Evolutionary conservation across 2,113 vertebrate genomes (phyloP).

Genomic region (Drymodes brunneopygia): DNA sequence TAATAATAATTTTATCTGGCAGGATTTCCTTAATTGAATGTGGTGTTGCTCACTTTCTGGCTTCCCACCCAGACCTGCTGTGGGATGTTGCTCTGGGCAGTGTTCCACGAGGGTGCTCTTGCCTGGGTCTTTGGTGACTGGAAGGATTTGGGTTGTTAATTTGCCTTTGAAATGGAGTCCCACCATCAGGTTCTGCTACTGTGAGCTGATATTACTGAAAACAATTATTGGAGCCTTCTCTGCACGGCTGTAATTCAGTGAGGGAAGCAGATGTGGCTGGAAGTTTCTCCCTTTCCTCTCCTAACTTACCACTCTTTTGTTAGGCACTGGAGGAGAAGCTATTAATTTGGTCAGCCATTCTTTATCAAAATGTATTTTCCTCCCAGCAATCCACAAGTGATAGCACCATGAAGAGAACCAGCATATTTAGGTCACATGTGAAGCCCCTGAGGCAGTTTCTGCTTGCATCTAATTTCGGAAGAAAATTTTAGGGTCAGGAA

Average conservation of each 20-base stretch:
- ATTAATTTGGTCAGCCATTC: constrained; percentile 18
- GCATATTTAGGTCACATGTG: constrained; percentile 21
- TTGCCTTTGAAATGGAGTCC: background rate
- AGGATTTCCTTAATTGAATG: accelerated
- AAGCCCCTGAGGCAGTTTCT: background rate
- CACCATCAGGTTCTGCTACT: background rate
- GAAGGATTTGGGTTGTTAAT: background rate
- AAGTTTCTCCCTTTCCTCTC: background rate
- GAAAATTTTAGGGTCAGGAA: background rate
- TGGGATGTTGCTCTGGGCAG: background rate
- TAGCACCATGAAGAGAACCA: background rate
- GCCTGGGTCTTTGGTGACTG: background rate
- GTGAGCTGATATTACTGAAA: background rate
- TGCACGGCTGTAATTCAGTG: background rate
- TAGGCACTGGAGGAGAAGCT: constrained; percentile 48
- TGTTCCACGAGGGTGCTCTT: background rate
- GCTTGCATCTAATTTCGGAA: constrained; percentile 16
- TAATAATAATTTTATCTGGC: background rate
- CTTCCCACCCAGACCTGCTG: accelerated
- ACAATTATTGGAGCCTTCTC: background rate
- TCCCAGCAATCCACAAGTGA: background rate
- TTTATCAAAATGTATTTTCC: background rate
- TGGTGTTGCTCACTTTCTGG: accelerated
- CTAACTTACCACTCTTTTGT: background rate
- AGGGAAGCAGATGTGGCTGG: background rate